Conservation (phyloP, 2,113 vertebrate genomes). For the Erpornis zantholeuca region DNA sequence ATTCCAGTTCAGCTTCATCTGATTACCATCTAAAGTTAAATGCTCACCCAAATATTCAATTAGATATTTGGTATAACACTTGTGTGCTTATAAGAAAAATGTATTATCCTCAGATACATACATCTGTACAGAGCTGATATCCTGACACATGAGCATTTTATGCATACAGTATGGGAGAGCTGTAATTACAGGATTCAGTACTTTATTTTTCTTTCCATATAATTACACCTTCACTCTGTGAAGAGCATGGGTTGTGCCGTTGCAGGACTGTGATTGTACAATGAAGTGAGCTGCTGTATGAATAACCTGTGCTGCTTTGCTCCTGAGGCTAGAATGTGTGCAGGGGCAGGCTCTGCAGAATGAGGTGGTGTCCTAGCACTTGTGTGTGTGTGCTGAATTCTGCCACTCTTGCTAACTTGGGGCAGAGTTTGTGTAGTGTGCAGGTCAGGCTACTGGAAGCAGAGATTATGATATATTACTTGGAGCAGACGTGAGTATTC, state of each 20-base stretch:
- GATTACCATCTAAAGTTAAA: neutral
- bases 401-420: neutral
- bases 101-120: neutral
- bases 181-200: neutral
- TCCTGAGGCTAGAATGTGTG: fast-evolving
- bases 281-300: fast-evolving
- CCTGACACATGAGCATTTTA: neutral
- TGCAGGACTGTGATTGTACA: neutral
- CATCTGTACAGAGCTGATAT: neutral
- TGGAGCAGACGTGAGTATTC: neutral
- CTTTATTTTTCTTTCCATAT: neutral
- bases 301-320: neutral
- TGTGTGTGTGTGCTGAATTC: neutral
- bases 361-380: neutral
- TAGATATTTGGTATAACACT: neutral
- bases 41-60: neutral
- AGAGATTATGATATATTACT: neutral
- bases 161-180: neutral
- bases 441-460: neutral
- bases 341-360: neutral
- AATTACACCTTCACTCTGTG: neutral
- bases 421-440: neutral
- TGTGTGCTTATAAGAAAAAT: neutral
- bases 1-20: neutral
- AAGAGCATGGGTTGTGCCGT: neutral